Conservation (phyloP, 2,797 vertebrate species). For the Macropodus opercularis region DNA sequence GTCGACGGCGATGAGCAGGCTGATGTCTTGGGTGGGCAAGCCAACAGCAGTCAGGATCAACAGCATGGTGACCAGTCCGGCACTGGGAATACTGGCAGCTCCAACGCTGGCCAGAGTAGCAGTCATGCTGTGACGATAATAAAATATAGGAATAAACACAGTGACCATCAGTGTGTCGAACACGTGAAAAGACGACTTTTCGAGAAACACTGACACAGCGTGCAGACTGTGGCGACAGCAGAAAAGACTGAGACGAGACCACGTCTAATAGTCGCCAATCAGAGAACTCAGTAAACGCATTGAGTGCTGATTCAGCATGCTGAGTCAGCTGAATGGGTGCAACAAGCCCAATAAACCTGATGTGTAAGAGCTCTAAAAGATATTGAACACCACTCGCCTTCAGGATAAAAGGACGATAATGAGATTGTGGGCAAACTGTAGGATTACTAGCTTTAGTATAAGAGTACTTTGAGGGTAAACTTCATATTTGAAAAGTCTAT, state of each 20-base stretch:
- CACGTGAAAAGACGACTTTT: too few relatives aligned
- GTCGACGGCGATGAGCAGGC: constrained; percentile 87
- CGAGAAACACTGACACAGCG: neutral
- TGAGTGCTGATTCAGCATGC: constrained; percentile 1
- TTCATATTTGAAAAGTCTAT: too few relatives aligned
- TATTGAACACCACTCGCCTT: neutral
- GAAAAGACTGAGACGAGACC: neutral
- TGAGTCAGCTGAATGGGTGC: neutral
- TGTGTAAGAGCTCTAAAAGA: neutral
- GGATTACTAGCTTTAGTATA: neutral
- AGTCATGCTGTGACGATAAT: constrained; percentile 77
- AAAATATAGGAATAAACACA: neutral
- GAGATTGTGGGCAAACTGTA: neutral
- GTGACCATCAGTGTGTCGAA: too few relatives aligned
- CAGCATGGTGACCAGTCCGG: constrained; percentile 88
- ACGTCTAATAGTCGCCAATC: constrained; percentile 2
- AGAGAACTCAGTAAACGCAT: neutral
- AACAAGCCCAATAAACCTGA: constrained; percentile 5
- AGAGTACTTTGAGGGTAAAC: neutral
- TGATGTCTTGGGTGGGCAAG: constrained; percentile 83
- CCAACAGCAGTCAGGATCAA: constrained; percentile 86
- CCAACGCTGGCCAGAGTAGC: constrained; percentile 88
- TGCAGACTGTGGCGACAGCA: neutral
- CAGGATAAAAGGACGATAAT: neutral
- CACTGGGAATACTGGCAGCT: constrained; percentile 88